Conservation (phyloP, 2,888 invertebrate species). For the Hypena proboscidalis region DNA sequence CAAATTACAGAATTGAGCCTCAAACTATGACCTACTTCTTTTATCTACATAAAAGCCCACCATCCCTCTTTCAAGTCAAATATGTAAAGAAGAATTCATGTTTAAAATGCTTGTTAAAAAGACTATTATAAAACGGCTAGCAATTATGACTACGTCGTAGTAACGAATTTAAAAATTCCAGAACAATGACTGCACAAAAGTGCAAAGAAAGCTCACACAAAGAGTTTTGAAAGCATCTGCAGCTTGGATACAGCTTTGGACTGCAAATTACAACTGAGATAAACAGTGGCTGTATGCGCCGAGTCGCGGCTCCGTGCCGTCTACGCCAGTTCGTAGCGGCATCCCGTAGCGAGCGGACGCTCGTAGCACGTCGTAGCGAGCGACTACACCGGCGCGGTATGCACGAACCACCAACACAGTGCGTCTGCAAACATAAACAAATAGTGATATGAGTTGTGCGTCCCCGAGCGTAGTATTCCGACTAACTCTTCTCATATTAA, state of each 20-base stretch:
- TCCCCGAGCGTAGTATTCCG: constrained; percentile 74
- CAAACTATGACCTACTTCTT: constrained; percentile 53
- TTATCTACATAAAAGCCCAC: constrained; percentile 18
- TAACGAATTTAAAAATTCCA: constrained; percentile 64
- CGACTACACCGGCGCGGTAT: constrained; percentile 73
- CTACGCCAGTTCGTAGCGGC: constrained; percentile 75
- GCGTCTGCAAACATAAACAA: constrained; percentile 77
- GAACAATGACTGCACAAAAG: constrained; percentile 72
- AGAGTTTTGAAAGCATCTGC: constrained; percentile 80
- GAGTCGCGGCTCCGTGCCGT: constrained; percentile 46
- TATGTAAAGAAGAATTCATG: constrained; percentile 14
- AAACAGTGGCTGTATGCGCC: constrained; percentile 67
- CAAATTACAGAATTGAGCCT: constrained; percentile 67
- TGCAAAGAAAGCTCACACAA: constrained; percentile 75
- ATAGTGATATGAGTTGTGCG: constrained; percentile 84
- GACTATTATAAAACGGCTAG: constrained; percentile 39
- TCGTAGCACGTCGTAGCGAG: constrained; percentile 65
- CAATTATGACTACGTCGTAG: constrained; percentile 55
- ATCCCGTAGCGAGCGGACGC: constrained; percentile 68
- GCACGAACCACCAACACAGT: constrained; percentile 67
- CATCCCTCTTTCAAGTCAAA: neutral
- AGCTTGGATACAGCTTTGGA: constrained; percentile 75
- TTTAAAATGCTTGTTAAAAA: constrained; percentile 21
- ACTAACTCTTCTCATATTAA: constrained; percentile 78
- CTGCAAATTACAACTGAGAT: constrained; percentile 78